Conservation (phyloP, 2,113 vertebrate species). For the Grammomys dolichurus region DNA sequence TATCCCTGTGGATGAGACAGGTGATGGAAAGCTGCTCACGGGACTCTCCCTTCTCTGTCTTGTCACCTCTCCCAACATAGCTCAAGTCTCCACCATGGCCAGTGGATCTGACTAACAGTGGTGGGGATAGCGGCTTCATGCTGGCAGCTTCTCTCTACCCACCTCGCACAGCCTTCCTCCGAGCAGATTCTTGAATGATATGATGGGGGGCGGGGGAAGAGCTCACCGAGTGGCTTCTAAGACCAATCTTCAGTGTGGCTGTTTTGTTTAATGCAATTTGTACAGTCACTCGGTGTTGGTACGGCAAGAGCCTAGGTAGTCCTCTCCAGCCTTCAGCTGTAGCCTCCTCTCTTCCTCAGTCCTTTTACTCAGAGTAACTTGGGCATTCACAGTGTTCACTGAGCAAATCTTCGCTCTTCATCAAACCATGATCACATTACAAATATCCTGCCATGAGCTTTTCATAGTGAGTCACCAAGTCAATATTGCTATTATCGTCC, state of each 20-base stretch:
- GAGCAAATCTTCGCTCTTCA: neutral
- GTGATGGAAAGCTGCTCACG: neutral
- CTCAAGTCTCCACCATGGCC: neutral
- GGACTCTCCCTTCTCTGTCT: neutral
- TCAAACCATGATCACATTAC: neutral
- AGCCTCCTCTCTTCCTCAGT: neutral
- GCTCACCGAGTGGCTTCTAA: neutral
- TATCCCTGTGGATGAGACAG: neutral
- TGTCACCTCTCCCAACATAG: neutral
- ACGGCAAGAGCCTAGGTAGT: neutral
- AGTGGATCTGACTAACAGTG: neutral
- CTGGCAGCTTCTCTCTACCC: neutral
- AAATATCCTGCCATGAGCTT: neutral
- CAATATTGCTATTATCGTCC: neutral
- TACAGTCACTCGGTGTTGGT: neutral
- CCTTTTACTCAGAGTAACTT: neutral
- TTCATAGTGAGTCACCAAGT: neutral
- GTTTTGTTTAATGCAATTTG: slow-evolving; percentile 11
- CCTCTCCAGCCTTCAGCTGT: no score
- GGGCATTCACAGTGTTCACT: no score
- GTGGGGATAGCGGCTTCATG: neutral
- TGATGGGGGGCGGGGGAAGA: neutral
- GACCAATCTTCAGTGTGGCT: neutral
- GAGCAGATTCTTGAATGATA: neutral
- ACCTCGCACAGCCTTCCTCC: no score